Conservation (phyloP, 2,888 invertebrate species). For the Kuschelorhynchus macadamiae region DNA sequence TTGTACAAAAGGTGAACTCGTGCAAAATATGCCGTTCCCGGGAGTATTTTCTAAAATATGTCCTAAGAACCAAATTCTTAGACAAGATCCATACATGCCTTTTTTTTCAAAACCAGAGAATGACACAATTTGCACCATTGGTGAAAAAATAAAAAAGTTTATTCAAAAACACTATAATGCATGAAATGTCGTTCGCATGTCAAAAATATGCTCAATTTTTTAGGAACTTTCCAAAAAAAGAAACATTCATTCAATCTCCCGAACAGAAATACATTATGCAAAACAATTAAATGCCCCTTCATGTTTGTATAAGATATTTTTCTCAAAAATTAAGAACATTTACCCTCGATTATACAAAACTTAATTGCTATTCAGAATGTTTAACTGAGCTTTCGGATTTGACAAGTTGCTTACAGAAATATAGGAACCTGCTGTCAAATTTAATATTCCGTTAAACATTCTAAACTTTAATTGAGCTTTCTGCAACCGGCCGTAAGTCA, state of each 20-base stretch:
- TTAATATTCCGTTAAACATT: too few relatives aligned
- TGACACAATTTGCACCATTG: constrained; percentile 7
- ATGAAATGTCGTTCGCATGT: neutral
- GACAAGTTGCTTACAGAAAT: too few relatives aligned
- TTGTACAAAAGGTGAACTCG: constrained; percentile 40
- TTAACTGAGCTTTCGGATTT: too few relatives aligned
- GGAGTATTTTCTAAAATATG: neutral
- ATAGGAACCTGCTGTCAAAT: too few relatives aligned
- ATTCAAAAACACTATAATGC: constrained; percentile 5
- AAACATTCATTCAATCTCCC: constrained; percentile 16
- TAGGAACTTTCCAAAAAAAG: constrained; percentile 19
- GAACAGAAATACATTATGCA: neutral
- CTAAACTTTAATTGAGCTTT: too few relatives aligned
- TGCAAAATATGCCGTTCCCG: neutral
- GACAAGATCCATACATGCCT: constrained; percentile 14
- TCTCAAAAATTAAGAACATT: too few relatives aligned
- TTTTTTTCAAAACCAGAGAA: constrained; percentile 11
- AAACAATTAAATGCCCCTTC: too few relatives aligned
- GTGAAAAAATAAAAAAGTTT: constrained; percentile 15
- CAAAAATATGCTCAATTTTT: constrained; percentile 21
- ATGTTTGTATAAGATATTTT: too few relatives aligned
- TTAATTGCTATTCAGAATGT: too few relatives aligned
- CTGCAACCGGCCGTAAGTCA: too few relatives aligned
- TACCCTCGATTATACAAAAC: too few relatives aligned
- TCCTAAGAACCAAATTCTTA: constrained; percentile 20